Evolutionary conservation across 2,888 invertebrate genomes (phyloP).

Genomic region (Hirtodrosophila histrioides): DNA sequence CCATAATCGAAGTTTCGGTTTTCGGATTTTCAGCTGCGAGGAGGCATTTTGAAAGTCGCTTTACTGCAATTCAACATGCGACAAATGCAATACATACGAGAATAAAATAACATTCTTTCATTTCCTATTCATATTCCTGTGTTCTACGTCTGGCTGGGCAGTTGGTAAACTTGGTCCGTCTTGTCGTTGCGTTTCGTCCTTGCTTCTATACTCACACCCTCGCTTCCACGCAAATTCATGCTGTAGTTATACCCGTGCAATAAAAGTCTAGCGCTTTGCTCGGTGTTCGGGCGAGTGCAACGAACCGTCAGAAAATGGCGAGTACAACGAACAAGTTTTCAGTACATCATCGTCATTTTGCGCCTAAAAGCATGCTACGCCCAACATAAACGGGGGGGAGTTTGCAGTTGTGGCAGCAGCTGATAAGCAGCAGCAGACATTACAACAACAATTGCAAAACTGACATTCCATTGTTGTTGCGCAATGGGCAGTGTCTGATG

Average conservation of each 20-base stretch:
- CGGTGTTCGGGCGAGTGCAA: constrained; percentile 50
- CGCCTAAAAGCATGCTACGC: constrained; percentile 61
- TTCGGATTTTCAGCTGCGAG: constrained; percentile 36
- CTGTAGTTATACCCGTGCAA: constrained; percentile 66
- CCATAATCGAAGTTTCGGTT: constrained; percentile 67
- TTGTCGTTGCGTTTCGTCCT: constrained; percentile 9
- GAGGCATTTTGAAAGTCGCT: constrained; percentile 21
- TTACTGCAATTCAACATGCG: constrained; percentile 68
- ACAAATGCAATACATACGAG: constrained; percentile 48
- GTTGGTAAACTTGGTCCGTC: constrained; percentile 33
- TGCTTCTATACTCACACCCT: no score
- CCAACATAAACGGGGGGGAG: constrained; percentile 29
- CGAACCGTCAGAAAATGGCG: constrained; percentile 52
- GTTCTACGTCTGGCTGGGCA: constrained; percentile 21
- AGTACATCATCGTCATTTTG: constrained; percentile 38
- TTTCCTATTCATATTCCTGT: no score
- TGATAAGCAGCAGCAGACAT: constrained; percentile 50
- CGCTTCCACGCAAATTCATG: constrained; percentile 39
- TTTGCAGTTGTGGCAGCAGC: constrained; percentile 15
- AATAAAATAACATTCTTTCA: neutral
- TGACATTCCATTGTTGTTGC: constrained; percentile 42
- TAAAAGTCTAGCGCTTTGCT: constrained; percentile 66
- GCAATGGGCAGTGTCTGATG: constrained; percentile 32
- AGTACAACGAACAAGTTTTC: constrained; percentile 48
- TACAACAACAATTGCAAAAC: constrained; percentile 44